Percentiles rank a stretch among this genome's conserved stretches.
These are phyloP conservation scores for Xerus inauris DNA, from an alignment of 2,113 vertebrate genomes.

Conservation along the genomic window DNA sequence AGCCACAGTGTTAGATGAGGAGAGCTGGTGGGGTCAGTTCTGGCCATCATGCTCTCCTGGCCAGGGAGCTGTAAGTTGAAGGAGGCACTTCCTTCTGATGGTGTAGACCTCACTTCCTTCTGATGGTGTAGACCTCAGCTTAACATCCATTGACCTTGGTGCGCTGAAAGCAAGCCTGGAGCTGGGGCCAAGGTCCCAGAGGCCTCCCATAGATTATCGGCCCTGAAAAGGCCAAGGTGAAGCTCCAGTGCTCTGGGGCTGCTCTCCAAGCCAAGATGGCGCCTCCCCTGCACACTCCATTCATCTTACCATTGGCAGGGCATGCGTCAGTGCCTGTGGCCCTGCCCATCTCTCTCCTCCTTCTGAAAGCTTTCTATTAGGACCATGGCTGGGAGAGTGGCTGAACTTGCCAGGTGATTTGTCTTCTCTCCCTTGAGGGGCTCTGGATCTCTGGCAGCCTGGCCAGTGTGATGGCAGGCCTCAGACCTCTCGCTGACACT, in stretches of 20 bases:
- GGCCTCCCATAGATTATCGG: neutral
- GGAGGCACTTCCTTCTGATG: neutral
- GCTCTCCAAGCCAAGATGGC: neutral
- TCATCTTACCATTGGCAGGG: neutral
- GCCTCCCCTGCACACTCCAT: neutral
- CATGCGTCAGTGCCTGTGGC: neutral
- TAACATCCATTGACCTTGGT: neutral
- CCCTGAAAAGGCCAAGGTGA: neutral
- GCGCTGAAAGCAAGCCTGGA: neutral
- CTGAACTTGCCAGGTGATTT: neutral
- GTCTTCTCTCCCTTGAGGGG: neutral
- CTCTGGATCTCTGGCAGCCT: neutral
- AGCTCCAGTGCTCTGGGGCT: neutral
- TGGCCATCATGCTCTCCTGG: neutral
- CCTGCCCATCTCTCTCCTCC: neutral
- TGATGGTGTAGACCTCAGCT: neutral
- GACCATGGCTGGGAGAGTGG: neutral
- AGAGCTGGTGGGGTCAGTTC: neutral
- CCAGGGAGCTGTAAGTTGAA: neutral
- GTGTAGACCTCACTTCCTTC: neutral
- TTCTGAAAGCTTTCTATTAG: neutral
- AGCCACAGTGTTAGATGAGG: neutral
- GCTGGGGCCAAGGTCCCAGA: neutral
- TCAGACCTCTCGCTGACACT: neutral
- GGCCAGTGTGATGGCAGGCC: neutral